Base-by-base conservation (phyloP, 2,888 invertebrate genomes). In the Tryphoninae sp. region DNA sequence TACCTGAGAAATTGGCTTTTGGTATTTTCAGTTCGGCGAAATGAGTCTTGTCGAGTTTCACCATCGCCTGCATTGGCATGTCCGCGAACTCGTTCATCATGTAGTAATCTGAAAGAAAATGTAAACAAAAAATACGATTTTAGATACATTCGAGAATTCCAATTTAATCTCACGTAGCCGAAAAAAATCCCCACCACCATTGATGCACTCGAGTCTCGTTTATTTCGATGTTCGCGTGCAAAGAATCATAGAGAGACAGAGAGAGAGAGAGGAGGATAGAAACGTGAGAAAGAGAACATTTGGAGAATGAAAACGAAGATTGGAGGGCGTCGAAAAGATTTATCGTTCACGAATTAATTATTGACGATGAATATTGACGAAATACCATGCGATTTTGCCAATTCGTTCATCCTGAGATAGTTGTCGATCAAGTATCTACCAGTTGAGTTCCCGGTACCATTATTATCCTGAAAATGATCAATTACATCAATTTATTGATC, bases 371-470 rank as follows among this genome's bases (percentile, higher is more conserved):
- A 93, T 93, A 90, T 89, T 59, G 87, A 82, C 92, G 92, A 64
- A 91, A 91, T 64, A 89, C 83, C 58, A 92, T n/a, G 85, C 51
- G 91, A 90, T 78, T 87, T 86, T 61, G 86, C 85, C 16, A 89
- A 88, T 75, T 89, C 90, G 86, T 92, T 92, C 80, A 95, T 94
- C 86, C 96, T 94, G 81, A 96, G 96, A 92, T 96, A 96, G 90
- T 95, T 95, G 82, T 95, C 94, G 92, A 96, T 96, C 65, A 51
- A 45, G 16, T 49, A 89, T 67, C 33, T 53, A 49, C 53, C 80
- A 64, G n/a, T 64, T n/a, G n/a, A 23, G 33, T 23, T 16, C 55
- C 62, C 45, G 2, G n/a, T 58, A 19, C 19, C 19, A 16, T 51
- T 53, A 61, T 53, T 51, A 51, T 6, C 45, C 80, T 80, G 68